phyloP scores from a whole-genome alignment of 2,113 vertebrate genomes.

The Mastomys coucha region DNA sequence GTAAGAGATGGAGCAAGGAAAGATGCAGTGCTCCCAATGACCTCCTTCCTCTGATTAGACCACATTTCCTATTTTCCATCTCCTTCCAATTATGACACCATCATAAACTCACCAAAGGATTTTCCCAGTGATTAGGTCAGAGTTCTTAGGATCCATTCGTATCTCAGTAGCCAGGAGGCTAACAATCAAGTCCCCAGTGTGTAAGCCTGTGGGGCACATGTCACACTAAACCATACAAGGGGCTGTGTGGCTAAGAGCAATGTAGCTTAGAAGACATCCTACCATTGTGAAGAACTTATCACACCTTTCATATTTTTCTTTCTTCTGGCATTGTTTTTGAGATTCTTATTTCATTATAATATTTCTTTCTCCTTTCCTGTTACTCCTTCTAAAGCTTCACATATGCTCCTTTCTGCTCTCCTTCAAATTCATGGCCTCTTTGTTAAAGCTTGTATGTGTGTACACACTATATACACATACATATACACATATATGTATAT shows the following conservation, averaged over 20 bases:
- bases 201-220: background rate
- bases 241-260: background rate
- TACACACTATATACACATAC: too few species aligned
- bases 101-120: background rate
- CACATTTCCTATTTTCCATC: background rate
- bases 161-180: background rate
- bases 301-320: background rate
- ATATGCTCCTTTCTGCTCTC: too few species aligned
- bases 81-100: background rate
- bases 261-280: conserved; percentile 23
- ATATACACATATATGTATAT: too few species aligned
- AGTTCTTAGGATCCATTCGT: background rate
- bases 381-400: background rate
- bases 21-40: too few species aligned
- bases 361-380: background rate
- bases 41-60: background rate
- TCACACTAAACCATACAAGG: background rate
- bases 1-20: background rate
- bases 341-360: background rate
- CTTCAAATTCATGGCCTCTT: background rate
- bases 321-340: background rate
- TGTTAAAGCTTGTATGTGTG: background rate
- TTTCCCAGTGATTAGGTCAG: background rate
- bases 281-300: conserved; percentile 15
- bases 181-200: background rate